Evolutionary conservation across 2,888 invertebrate genomes (phyloP).

Genomic region (Metellina segmentata): DNA sequence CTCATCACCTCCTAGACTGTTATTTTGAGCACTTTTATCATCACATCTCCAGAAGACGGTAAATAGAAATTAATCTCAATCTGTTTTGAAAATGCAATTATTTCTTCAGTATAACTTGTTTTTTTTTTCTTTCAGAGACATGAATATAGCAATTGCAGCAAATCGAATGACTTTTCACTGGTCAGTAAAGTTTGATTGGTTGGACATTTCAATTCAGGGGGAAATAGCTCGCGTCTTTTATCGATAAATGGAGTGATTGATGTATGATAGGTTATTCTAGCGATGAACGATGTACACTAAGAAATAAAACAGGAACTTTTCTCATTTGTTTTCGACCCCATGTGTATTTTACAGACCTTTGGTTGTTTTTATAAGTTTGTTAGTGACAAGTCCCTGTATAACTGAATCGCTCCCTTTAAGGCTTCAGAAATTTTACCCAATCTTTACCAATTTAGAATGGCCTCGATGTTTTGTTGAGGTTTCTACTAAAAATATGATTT

Average conservation of each 20-base stretch:
- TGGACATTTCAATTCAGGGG: neutral
- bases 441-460: neutral
- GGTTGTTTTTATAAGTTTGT: neutral
- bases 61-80: too few species aligned
- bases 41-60: too few species aligned
- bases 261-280: neutral
- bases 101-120: too few species aligned
- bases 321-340: neutral
- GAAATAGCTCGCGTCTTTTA: neutral
- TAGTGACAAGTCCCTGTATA: neutral
- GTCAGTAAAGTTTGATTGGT: neutral
- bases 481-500: neutral
- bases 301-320: too few species aligned
- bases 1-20: too few species aligned
- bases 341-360: neutral
- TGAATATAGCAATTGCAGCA: neutral
- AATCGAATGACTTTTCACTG: neutral
- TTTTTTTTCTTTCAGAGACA: neutral
- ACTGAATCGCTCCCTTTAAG: neutral
- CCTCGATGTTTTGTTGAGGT: neutral
- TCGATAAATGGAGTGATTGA: neutral
- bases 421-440: neutral
- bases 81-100: too few species aligned
- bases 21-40: too few species aligned
- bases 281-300: too few species aligned